Percentiles rank a stretch among this genome's conserved stretches.
These are phyloP conservation scores for Nasonia longicornis DNA, from an alignment of 1,140 invertebrate genomes.

Conservation along the genomic window DNA sequence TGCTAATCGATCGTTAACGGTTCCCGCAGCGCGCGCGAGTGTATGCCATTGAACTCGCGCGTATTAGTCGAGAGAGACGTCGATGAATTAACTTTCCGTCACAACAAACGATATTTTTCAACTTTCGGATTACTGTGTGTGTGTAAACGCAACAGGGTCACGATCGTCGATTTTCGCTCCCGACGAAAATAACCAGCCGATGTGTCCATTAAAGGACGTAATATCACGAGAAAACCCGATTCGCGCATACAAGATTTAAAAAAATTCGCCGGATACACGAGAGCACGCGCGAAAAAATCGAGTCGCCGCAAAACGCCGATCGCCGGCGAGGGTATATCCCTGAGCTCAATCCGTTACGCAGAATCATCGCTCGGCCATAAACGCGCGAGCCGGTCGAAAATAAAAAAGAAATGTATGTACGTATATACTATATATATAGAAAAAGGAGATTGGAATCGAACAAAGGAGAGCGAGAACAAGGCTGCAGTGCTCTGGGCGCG, in stretches of 20 bases:
- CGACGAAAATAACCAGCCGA: background rate
- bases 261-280: no score
- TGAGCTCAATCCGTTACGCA: conserved; percentile 47
- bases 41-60: background rate
- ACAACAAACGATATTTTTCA: no score
- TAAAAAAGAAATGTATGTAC: background rate
- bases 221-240: background rate
- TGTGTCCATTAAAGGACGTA: background rate
- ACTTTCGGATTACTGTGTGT: no score
- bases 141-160: no score
- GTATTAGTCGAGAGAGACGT: no score
- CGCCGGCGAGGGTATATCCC: conserved; percentile 18
- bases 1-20: background rate
- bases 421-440: no score
- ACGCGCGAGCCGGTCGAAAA: background rate
- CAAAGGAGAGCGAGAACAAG: conserved; percentile 30
- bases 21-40: background rate
- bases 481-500: background rate
- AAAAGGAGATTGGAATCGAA: conserved; percentile 32
- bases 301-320: background rate
- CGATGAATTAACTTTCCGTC: no score
- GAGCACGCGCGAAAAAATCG: background rate
- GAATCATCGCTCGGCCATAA: conserved; percentile 39
- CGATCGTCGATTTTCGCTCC: no score
- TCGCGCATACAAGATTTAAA: background rate